phyloP scores from a whole-genome alignment of 1,140 invertebrate genomes.

The Scylla paramamosain region DNA sequence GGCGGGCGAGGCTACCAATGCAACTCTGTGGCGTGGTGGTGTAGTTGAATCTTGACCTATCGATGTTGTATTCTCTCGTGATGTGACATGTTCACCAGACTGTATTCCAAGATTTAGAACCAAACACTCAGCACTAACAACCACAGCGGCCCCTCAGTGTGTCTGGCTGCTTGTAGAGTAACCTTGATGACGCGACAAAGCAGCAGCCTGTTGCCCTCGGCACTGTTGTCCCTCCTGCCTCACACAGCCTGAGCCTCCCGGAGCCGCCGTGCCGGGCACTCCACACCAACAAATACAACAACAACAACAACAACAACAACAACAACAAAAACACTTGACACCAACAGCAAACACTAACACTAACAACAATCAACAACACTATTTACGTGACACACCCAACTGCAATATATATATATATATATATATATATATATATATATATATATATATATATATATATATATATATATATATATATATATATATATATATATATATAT shows the following conservation, averaged over 20 bases:
- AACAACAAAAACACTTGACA: background rate
- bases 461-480: constrained; percentile 38
- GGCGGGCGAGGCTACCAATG: constrained; percentile 32
- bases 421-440: constrained; percentile 7
- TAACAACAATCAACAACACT: too few relatives aligned
- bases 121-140: constrained; percentile 31
- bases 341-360: too few relatives aligned
- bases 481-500: constrained; percentile 38
- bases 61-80: constrained; percentile 72
- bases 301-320: background rate
- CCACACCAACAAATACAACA: background rate
- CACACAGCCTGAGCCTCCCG: background rate
- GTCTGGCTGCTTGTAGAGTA: background rate
- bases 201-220: background rate
- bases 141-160: background rate
- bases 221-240: background rate
- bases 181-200: background rate
- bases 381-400: too few relatives aligned
- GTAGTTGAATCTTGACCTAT: constrained; percentile 73
- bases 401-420: too few relatives aligned
- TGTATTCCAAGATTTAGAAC: constrained; percentile 73
- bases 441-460: constrained; percentile 38
- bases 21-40: constrained; percentile 75
- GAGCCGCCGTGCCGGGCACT: background rate
- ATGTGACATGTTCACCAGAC: constrained; percentile 69